Percentiles rank a stretch among this genome's conserved stretches.
Evolutionary conservation across 2,888 invertebrate species (phyloP).

Genomic region (Philhelius pedissequus): DNA sequence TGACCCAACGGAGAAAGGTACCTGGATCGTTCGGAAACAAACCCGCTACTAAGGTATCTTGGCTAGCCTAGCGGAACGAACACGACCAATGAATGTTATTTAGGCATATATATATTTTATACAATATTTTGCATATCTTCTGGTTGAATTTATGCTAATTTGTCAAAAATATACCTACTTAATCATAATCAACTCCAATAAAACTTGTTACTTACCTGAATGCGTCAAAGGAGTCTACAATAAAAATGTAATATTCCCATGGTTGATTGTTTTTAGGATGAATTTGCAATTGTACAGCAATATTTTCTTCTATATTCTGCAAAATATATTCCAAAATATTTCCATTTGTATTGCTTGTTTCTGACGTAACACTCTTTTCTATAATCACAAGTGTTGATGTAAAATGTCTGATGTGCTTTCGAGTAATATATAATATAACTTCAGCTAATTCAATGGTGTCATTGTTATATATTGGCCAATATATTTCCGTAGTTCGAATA

Average conservation of each 20-base stretch:
- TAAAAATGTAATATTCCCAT: constrained; percentile 71
- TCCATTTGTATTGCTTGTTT: constrained; percentile 6
- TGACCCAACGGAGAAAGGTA: too few relatives aligned
- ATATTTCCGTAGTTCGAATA: background rate
- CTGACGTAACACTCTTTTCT: background rate
- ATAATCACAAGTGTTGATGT: constrained; percentile 21
- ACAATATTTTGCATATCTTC: too few relatives aligned
- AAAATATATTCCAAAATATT: constrained; percentile 70
- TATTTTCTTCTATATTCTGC: constrained; percentile 31
- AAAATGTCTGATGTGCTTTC: background rate
- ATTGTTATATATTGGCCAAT: background rate
- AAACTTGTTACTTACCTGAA: constrained; percentile 70
- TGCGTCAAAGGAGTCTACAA: constrained; percentile 71
- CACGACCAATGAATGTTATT: too few relatives aligned
- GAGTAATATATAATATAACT: background rate
- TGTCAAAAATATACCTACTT: too few relatives aligned
- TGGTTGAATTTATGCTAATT: too few relatives aligned
- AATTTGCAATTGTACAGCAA: constrained; percentile 70
- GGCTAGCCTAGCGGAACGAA: too few relatives aligned
- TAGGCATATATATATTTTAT: too few relatives aligned
- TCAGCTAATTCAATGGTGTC: background rate
- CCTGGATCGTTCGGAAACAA: too few relatives aligned
- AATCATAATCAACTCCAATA: too few relatives aligned
- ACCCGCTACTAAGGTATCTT: too few relatives aligned
- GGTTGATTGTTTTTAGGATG: constrained; percentile 62